Base-by-base conservation (phyloP, 1,140 invertebrate species). In the Aphidius gifuensis region DNA sequence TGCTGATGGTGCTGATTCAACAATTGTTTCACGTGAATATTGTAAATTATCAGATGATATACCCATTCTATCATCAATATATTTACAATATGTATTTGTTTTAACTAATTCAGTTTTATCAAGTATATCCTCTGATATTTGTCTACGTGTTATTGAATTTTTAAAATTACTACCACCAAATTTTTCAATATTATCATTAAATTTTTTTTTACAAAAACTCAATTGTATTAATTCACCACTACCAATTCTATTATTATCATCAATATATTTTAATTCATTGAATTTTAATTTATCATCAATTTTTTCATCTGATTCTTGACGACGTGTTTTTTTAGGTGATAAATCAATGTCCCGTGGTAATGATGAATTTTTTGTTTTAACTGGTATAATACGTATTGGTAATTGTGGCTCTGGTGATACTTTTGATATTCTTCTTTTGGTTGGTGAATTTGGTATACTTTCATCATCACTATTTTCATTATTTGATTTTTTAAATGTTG, bases 41-140 rank as follows among this genome's bases (percentile, higher is more conserved):
- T 68, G 62, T 8, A 79, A 65, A 67, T 79, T 79, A 43, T 81
- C 78, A 7, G 75, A 76, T 0, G 78, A 80, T 3, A 72, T 72
- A 4, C 71, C 74, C 5, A 70, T 69, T 48, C 68, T 72, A 50
- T 78, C 73, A 51, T 60, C 53, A 39, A 48, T 46, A 40, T 61
- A 60, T 32, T 38, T n/a, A 21, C 23, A 53, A 6, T 54, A 49
- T 5, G 57, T 60, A 1, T 62, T 64, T 11, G 71, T 69, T 6
- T 65, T 64, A 7, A 66, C 72, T 39, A 66, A n/a, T 64, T 68
- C 45, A 11, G 48, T 50, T 42, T 66, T 76, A 58, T 78, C 74
- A 6, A 76, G 56, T 55, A 71, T 71, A 21, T 79, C 73, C 3
- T 78, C 78, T 8, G 74, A 75, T 4, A 60, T 67, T 46, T 75